phyloP scores from a whole-genome alignment of 2,113 vertebrate genomes.

The Bettongia penicillata region DNA sequence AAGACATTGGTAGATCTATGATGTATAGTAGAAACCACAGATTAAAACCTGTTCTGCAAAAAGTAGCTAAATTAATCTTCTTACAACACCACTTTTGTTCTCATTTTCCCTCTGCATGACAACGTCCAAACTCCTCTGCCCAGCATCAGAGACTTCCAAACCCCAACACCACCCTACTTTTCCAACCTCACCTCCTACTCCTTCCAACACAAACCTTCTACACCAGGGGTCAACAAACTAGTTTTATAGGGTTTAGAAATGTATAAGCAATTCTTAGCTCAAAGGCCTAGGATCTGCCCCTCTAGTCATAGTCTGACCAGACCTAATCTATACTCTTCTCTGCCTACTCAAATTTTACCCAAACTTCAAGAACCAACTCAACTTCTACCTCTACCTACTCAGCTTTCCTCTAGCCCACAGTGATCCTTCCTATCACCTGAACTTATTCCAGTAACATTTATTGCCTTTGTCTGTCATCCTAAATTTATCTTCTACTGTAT shows the following conservation, averaged over 20 bases:
- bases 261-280: neutral
- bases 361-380: neutral
- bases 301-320: neutral
- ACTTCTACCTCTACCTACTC: neutral
- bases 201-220: neutral
- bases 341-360: neutral
- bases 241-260: neutral
- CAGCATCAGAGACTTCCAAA: neutral
- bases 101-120: conserved; percentile 25
- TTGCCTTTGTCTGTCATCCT: neutral
- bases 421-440: neutral
- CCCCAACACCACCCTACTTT: neutral
- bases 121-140: neutral
- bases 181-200: neutral
- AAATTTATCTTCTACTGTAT: neutral
- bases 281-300: neutral
- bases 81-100: conserved; percentile 46
- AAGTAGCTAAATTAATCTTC: conserved; percentile 45
- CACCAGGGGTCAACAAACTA: neutral
- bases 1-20: conserved; percentile 16
- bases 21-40: conserved; percentile 26
- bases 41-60: conserved; percentile 56
- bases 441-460: neutral
- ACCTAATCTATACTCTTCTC: neutral
- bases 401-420: neutral